phyloP scores from a whole-genome alignment of 2,888 invertebrate genomes.

The Plagodis dolabraria region DNA sequence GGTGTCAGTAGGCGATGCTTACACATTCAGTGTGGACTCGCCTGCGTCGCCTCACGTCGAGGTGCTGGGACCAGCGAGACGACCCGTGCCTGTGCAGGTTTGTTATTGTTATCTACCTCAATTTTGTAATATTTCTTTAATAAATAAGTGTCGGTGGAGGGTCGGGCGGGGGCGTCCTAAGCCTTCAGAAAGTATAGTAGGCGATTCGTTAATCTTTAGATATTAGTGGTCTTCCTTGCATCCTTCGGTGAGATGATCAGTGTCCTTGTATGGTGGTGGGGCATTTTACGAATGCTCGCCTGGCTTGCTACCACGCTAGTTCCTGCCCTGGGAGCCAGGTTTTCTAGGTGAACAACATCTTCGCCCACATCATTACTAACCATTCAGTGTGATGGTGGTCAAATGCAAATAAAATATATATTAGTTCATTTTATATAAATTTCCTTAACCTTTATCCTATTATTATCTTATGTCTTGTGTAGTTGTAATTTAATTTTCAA shows the following conservation, averaged over 20 bases:
- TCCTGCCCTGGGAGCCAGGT: no score
- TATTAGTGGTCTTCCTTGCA: background rate
- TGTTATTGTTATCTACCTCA: slow-evolving; percentile 3
- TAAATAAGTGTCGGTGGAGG: background rate
- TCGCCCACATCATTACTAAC: no score
- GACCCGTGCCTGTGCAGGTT: slow-evolving; percentile 88
- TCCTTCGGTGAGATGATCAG: background rate
- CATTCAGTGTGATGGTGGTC: no score
- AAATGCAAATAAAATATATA: no score
- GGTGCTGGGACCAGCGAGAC: slow-evolving; percentile 90
- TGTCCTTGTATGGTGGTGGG: background rate
- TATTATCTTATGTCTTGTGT: no score
- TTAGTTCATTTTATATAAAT: no score
- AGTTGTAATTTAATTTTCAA: no score
- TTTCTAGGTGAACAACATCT: no score
- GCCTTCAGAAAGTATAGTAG: background rate
- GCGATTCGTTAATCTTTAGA: background rate
- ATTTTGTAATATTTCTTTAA: no score
- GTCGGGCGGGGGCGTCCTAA: background rate
- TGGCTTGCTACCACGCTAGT: background rate
- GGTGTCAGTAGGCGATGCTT: slow-evolving; percentile 93
- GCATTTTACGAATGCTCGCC: background rate
- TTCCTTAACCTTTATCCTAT: no score
- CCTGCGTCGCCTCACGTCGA: slow-evolving; percentile 93
- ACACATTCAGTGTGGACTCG: slow-evolving; percentile 94